Conservation (phyloP, 2,888 invertebrate genomes). For the Phrixothrix hirtus region DNA sequence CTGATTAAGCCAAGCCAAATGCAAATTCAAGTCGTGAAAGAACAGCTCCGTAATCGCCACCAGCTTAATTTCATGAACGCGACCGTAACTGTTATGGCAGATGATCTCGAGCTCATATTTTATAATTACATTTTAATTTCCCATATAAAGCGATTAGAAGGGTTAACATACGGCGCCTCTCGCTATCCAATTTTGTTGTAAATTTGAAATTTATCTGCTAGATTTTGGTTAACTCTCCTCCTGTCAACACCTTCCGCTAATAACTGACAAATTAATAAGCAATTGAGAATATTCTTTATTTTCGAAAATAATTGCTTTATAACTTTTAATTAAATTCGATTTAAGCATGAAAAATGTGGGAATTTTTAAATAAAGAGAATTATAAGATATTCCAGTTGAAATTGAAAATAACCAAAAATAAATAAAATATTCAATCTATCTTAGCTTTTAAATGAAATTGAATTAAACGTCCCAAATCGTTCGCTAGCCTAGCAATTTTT, state of each 20-base stretch:
- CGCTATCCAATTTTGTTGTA: constrained; percentile 16
- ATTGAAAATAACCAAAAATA: too few relatives aligned
- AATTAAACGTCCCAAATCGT: too few relatives aligned
- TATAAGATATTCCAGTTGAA: too few relatives aligned
- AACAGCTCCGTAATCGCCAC: constrained; percentile 42
- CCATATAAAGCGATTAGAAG: constrained; percentile 35
- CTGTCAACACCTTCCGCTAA: neutral
- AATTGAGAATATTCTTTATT: too few relatives aligned
- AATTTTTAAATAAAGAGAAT: too few relatives aligned
- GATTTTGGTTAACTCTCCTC: constrained; percentile 4
- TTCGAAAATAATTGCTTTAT: too few relatives aligned
- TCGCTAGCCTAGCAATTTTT: too few relatives aligned
- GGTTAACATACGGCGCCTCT: constrained; percentile 22
- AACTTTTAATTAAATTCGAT: too few relatives aligned
- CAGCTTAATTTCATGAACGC: constrained; percentile 39
- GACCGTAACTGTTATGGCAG: constrained; percentile 31
- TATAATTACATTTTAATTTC: constrained; percentile 37
- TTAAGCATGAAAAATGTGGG: too few relatives aligned
- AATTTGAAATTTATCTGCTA: constrained; percentile 11
- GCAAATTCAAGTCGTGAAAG: constrained; percentile 43
- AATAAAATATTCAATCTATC: too few relatives aligned
- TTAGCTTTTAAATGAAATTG: too few relatives aligned
- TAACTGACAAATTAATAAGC: neutral
- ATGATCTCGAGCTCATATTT: constrained; percentile 35
- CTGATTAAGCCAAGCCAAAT: constrained; percentile 43